phyloP scores from a whole-genome alignment of 2,888 invertebrate genomes.

The Ptilodon capucinus region DNA sequence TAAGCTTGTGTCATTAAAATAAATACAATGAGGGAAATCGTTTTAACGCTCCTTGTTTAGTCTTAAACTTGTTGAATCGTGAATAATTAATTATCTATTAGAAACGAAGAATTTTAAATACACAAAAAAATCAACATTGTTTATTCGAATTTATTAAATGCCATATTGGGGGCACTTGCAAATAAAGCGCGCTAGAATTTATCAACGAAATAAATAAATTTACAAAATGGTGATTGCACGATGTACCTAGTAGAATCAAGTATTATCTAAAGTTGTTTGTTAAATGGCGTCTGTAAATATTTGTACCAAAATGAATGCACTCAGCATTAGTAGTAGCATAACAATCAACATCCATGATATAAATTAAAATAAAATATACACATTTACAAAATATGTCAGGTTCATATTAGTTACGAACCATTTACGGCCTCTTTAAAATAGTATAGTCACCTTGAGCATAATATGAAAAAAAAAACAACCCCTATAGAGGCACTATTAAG shows the following conservation, averaged over 20 bases:
- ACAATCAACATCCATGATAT: constrained; percentile 61
- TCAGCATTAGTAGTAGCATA: constrained; percentile 65
- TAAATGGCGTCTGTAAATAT: constrained; percentile 26
- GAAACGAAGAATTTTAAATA: too few species aligned
- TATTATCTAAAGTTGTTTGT: constrained; percentile 12
- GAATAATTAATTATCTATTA: not conserved
- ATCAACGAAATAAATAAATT: constrained; percentile 17
- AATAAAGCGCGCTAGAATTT: constrained; percentile 17
- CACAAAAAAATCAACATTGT: too few species aligned
- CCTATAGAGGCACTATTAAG: too few species aligned
- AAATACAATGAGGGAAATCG: constrained; percentile 25
- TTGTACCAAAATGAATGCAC: constrained; percentile 39
- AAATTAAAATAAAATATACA: constrained; percentile 70
- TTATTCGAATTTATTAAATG: not conserved
- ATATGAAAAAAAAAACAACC: too few species aligned
- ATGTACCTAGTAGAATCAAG: constrained; percentile 4
- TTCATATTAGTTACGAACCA: too few species aligned
- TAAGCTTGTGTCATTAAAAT: constrained; percentile 44
- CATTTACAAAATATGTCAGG: constrained; percentile 58
- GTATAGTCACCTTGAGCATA: too few species aligned
- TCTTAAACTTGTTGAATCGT: constrained; percentile 1
- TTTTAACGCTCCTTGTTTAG: constrained; percentile 24
- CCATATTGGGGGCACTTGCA: not conserved
- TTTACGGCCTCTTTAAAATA: too few species aligned
- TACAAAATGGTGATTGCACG: constrained; percentile 13